Percentiles rank a stretch among this genome's conserved stretches.
Conservation (phyloP, 2,797 vertebrate genomes). For the Rallus crepitans region DNA sequence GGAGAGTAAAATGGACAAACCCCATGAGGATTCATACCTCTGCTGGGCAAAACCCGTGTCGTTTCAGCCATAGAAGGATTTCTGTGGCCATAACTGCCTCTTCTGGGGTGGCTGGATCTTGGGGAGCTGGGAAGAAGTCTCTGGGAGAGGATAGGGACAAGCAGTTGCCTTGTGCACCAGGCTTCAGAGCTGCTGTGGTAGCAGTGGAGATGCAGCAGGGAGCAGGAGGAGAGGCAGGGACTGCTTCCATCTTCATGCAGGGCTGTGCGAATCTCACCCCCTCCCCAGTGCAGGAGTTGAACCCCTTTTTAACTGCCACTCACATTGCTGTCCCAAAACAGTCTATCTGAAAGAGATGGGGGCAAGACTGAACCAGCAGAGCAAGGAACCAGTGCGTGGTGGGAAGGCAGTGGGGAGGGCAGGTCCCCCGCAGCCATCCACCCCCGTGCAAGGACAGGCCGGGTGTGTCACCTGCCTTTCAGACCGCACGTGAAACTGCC, state of each 20-base stretch:
- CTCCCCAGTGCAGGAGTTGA: neutral
- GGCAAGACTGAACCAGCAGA: neutral
- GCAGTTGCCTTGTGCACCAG: neutral
- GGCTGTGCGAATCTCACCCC: rapidly evolving
- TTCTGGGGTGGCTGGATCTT: neutral
- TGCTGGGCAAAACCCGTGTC: neutral
- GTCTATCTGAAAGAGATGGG: neutral
- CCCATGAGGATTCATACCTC: neutral
- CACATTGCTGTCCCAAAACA: neutral
- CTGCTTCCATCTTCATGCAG: neutral
- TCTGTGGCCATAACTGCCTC: neutral
- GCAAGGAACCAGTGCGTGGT: neutral
- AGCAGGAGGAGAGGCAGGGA: neutral
- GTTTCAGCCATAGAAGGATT: neutral
- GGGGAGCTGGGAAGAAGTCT: neutral
- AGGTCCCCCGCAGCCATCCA: rapidly evolving
- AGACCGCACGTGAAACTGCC: neutral
- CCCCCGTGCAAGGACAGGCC: neutral
- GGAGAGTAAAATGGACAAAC: neutral
- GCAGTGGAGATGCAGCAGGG: neutral
- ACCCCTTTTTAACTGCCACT: neutral
- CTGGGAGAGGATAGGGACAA: rapidly evolving
- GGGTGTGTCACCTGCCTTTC: neutral
- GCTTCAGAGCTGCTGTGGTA: rapidly evolving
- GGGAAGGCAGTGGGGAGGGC: neutral